Evolutionary conservation across 2,113 vertebrate genomes (phyloP).

Genomic region (Jacana jacana): DNA sequence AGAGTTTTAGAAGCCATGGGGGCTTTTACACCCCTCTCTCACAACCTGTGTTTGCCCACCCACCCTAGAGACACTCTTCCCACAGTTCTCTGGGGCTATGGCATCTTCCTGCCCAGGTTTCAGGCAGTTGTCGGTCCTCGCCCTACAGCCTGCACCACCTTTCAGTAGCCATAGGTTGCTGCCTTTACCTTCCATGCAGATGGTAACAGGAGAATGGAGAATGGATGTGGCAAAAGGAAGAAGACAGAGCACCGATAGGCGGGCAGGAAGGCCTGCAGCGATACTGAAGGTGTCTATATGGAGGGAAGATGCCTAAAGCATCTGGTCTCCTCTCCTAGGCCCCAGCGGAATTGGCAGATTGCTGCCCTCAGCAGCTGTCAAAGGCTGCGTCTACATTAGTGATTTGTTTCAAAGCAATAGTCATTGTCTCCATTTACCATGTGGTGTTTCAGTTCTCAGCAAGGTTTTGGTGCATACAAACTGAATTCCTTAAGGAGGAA

Average conservation of each 20-base stretch:
- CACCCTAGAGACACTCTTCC: background rate
- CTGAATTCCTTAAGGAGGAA: constrained; percentile 11
- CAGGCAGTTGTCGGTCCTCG: background rate
- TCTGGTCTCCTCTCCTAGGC: background rate
- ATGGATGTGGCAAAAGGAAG: background rate
- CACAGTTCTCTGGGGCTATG: background rate
- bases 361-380: background rate
- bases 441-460: constrained; percentile 9
- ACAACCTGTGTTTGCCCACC: background rate
- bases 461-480: background rate
- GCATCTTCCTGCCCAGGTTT: background rate
- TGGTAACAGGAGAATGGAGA: background rate
- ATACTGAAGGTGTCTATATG: background rate
- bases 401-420: background rate
- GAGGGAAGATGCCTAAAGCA: background rate
- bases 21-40: background rate
- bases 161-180: background rate
- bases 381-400: background rate
- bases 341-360: background rate
- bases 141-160: background rate
- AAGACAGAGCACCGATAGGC: background rate
- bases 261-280: background rate
- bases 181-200: rapidly evolving
- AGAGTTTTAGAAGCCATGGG: background rate
- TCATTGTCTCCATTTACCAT: constrained; percentile 5